Conservation (phyloP, 2,888 invertebrate species). For the Orgyia antiqua region DNA sequence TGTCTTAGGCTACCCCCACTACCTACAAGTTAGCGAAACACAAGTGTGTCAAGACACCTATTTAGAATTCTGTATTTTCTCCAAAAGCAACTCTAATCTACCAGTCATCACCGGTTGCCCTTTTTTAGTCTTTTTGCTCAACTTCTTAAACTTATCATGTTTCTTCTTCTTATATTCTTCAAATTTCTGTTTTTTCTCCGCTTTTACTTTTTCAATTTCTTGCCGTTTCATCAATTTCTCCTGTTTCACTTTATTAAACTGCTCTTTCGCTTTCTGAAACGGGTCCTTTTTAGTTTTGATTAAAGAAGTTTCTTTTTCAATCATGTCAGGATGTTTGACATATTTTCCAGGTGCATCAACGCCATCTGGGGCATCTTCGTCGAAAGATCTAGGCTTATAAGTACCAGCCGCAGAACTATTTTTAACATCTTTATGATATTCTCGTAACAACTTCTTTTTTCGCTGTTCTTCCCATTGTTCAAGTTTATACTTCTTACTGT, state of each 20-base stretch:
- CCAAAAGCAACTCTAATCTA: slow-evolving; percentile 85
- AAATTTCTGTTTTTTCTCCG: slow-evolving; percentile 80
- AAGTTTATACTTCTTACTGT: slow-evolving; percentile 83
- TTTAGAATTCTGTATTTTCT: slow-evolving; percentile 81
- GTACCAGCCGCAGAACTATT: slow-evolving; percentile 60
- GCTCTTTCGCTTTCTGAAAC: slow-evolving; percentile 72
- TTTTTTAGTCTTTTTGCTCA: slow-evolving; percentile 86
- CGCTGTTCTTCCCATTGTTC: slow-evolving; percentile 83
- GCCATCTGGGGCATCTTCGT: slow-evolving; percentile 57
- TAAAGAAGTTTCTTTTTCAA: slow-evolving; percentile 37
- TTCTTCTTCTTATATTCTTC: slow-evolving; percentile 84
- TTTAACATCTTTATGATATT: slow-evolving; percentile 77
- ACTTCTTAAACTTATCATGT: slow-evolving; percentile 82
- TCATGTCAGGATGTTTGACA: slow-evolving; percentile 62
- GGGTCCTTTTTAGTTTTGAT: slow-evolving; percentile 51
- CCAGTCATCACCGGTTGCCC: slow-evolving; percentile 93
- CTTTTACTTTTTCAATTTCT: slow-evolving; percentile 64
- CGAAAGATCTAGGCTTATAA: slow-evolving; percentile 71
- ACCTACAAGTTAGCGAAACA: too few species aligned
- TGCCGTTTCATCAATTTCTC: slow-evolving; percentile 73
- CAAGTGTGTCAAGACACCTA: too few species aligned
- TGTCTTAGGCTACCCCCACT: too few species aligned
- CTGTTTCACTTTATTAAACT: slow-evolving; percentile 73
- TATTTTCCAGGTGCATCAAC: slow-evolving; percentile 44
- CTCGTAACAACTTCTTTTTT: slow-evolving; percentile 75